Conservation (phyloP, 2,888 invertebrate species). For the Agrotis clavis region DNA sequence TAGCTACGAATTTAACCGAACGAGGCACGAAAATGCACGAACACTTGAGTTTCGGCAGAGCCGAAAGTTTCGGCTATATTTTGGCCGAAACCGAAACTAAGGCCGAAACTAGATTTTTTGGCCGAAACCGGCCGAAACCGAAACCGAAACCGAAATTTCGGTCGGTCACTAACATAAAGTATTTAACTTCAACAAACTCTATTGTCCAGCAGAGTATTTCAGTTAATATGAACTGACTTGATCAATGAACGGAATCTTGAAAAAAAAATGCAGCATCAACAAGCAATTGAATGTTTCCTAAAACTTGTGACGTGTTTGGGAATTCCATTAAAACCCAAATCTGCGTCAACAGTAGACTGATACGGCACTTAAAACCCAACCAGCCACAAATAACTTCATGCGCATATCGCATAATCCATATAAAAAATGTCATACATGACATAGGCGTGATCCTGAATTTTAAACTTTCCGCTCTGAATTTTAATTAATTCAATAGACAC, state of each 20-base stretch:
- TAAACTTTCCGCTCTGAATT: not conserved
- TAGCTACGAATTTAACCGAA: too few species aligned
- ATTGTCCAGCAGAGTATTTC: not conserved
- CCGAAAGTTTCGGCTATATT: too few species aligned
- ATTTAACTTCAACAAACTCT: not conserved
- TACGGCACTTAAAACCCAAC: not conserved
- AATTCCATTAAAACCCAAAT: not conserved
- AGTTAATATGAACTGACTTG: not conserved
- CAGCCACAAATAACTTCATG: constrained; percentile 12
- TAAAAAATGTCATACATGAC: not conserved
- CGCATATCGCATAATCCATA: constrained; percentile 19
- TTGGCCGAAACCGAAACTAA: too few species aligned
- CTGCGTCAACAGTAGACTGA: not conserved
- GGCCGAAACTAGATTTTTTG: too few species aligned
- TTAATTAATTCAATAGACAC: not conserved
- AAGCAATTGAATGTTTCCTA: not conserved
- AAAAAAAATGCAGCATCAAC: not conserved
- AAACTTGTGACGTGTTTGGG: not conserved
- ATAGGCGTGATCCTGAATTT: not conserved
- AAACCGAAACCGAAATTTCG: too few species aligned
- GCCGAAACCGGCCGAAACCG: too few species aligned
- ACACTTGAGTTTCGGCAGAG: too few species aligned
- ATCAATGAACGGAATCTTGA: not conserved
- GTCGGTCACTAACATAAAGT: too few species aligned
- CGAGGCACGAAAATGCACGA: too few species aligned